Base-by-base conservation (phyloP, 1,140 invertebrate genomes). In the Maconellicoccus hirsutus region DNA sequence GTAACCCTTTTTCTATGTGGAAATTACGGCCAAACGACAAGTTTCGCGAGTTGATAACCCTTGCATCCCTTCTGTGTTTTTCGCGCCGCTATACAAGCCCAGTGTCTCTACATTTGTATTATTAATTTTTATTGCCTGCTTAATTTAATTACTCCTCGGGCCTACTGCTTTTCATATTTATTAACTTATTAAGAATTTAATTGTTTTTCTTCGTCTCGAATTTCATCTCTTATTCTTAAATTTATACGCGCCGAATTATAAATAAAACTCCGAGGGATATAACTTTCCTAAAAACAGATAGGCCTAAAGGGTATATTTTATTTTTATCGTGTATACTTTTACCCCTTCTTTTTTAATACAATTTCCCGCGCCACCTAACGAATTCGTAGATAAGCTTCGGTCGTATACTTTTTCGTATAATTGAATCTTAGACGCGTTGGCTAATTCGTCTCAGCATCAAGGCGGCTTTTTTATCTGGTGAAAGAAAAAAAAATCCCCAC, bases 131-230 rank as follows among this genome's bases (percentile, higher is more conserved):
- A 66, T 66, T 66, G 61, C 61, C 61, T 66, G 7, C 61, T 66
- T 66, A 66, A 66, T 66, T 66, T 66, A 66, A 66, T 66, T 66
- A 66, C 61, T 26, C 61, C 61, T 66, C 22, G 21, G 22, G 22
- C 25, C 61, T 66, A 25, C 61, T 66, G 22, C 61, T 66, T 66
- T 66, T 66, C 61, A 66, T 66, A 66, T 66, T 66, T 66, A 66
- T 66, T 66, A 66, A 66, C 61, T 66, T 66, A 66, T 66, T 66
- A 66, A 66, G 61, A 66, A 66, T 66, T 66, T 66, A 66, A 66
- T 66, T 66, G 61, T 66, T 66, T 66, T 66, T 12, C 61, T 66
- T 66, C 61, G 21, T 66, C 61, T 66, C 61, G 61, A 23, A 66
- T 66, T 66, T 66, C 22, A 26, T 23, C 22, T 66, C 61, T 10